A percentile compares a stretch with the other conserved stretches of the same genome.
Evolutionary conservation across 2,797 vertebrate species (phyloP).

Genomic region (Phyllotis vaccarum): DNA sequence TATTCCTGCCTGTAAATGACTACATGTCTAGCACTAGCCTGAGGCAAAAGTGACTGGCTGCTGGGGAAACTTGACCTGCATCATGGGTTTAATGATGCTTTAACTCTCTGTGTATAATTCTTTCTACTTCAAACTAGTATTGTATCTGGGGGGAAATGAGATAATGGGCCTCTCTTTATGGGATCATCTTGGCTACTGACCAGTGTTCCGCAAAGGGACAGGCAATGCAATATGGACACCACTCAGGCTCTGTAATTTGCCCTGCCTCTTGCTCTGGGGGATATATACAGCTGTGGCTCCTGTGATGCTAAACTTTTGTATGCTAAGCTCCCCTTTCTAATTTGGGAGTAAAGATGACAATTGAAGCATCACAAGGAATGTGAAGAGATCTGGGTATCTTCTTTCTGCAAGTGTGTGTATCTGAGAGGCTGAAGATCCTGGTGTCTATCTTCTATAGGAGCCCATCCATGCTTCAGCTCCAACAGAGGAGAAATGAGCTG

Average conservation of each 20-base stretch:
- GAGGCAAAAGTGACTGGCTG: slow-evolving; percentile 65
- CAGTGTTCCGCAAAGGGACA: not conserved
- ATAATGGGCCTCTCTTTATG: slow-evolving; percentile 63
- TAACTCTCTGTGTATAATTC: slow-evolving; percentile 78
- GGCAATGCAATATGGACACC: too few species aligned
- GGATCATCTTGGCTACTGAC: slow-evolving; percentile 52
- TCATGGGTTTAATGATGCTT: slow-evolving; percentile 79
- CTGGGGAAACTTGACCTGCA: slow-evolving; percentile 81
- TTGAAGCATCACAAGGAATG: not conserved
- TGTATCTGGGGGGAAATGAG: slow-evolving; percentile 71
- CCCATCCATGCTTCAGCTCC: not conserved
- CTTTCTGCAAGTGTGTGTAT: not conserved
- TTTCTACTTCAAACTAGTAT: slow-evolving; percentile 78
- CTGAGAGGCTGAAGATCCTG: not conserved
- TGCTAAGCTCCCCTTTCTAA: not conserved
- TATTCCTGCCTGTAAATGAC: slow-evolving; percentile 82
- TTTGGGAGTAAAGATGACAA: not conserved
- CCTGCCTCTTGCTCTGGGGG: not conserved
- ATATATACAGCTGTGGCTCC: not conserved
- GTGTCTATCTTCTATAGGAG: not conserved
- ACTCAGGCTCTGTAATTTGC: not conserved
- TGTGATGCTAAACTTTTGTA: not conserved
- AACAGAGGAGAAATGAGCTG: too few species aligned
- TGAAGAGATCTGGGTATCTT: not conserved
- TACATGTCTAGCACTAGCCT: slow-evolving; percentile 78